These are phyloP conservation scores for Teleogryllus occipitalis DNA, from an alignment of 1,140 invertebrate species.

Conservation along the genomic window DNA sequence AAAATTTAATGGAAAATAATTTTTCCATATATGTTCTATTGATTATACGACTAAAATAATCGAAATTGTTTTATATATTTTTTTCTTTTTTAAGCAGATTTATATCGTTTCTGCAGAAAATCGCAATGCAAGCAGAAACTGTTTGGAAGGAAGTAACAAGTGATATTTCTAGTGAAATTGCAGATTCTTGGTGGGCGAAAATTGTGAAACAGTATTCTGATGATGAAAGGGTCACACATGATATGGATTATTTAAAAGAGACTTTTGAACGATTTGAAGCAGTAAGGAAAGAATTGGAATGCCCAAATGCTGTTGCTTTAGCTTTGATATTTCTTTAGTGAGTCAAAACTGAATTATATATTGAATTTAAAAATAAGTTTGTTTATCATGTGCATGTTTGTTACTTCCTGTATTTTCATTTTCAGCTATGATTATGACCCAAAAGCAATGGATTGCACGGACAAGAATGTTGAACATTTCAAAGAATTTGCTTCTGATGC, in stretches of 20 bases:
- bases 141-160: slow-evolving; percentile 8
- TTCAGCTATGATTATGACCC: slow-evolving; percentile 41
- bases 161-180: background rate
- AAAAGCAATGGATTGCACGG: slow-evolving; percentile 38
- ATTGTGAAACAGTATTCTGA: slow-evolving; percentile 23
- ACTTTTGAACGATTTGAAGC: slow-evolving; percentile 35
- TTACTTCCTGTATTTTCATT: slow-evolving; percentile 23
- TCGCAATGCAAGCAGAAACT: background rate
- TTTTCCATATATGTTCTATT: too few species aligned
- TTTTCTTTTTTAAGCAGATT: background rate
- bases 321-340: slow-evolving; percentile 41
- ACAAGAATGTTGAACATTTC: slow-evolving; percentile 41
- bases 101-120: background rate
- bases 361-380: background rate
- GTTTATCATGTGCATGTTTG: background rate
- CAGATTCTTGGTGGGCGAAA: slow-evolving; percentile 15
- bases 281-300: slow-evolving; percentile 31
- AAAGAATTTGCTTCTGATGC: slow-evolving; percentile 38
- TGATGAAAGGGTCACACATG: slow-evolving; percentile 30
- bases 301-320: slow-evolving; percentile 32
- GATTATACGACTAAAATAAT: too few species aligned
- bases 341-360: slow-evolving; percentile 23
- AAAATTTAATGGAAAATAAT: too few species aligned
- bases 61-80: too few species aligned
- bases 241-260: slow-evolving; percentile 31